Evolutionary conservation across 2,113 vertebrate species (phyloP).

Genomic region (Myanophis thanlyinensis): DNA sequence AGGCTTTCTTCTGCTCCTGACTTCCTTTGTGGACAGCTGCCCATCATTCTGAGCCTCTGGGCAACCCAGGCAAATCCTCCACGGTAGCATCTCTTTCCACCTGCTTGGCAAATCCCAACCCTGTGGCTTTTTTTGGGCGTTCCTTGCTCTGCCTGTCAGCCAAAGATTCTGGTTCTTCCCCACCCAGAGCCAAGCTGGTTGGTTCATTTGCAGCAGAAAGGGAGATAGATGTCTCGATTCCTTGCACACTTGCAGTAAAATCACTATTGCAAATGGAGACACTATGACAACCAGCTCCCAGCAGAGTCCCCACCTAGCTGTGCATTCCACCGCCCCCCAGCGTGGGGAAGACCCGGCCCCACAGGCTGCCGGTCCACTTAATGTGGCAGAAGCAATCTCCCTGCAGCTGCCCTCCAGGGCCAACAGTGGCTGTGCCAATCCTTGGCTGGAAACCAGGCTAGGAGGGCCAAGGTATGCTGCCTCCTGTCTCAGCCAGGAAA

Average conservation of each 20-base stretch:
- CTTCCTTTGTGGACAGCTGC: not conserved
- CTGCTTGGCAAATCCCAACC: not conserved
- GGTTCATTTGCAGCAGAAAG: not conserved
- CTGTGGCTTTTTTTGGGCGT: not conserved
- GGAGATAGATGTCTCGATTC: not conserved
- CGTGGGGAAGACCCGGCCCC: not conserved
- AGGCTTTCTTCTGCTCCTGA: not conserved
- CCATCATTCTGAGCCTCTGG: not conserved
- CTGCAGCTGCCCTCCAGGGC: not conserved
- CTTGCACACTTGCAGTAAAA: not conserved
- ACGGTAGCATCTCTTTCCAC: not conserved
- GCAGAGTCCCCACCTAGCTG: not conserved
- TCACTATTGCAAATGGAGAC: not conserved
- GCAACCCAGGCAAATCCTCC: not conserved
- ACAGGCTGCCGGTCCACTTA: not conserved
- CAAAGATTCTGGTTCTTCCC: not conserved
- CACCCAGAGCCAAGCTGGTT: not conserved
- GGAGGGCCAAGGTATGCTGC: not conserved
- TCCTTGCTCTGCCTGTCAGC: not conserved
- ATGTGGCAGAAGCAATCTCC: not conserved
- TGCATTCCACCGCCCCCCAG: not conserved
- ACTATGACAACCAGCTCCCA: not conserved
- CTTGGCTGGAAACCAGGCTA: not conserved
- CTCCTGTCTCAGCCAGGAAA: not conserved
- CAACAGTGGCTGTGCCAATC: not conserved